A percentile compares a stretch with the other conserved stretches of the same genome.
Conservation (phyloP, 2,888 invertebrate species). For the Leptinotarsa rubiginosa region DNA sequence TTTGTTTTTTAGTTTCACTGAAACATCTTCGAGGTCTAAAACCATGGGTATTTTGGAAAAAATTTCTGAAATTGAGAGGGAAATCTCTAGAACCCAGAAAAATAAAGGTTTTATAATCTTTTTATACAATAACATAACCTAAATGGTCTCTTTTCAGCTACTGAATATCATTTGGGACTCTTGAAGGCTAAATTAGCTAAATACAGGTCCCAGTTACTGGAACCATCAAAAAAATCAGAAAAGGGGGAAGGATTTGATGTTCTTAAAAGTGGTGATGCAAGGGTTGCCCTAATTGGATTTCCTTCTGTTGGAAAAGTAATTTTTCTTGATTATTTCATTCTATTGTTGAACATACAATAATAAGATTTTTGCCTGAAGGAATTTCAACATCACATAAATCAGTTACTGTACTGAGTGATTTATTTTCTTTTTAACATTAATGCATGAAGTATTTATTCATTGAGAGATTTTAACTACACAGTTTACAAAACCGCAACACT, state of each 20-base stretch:
- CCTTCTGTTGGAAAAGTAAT: constrained; percentile 95
- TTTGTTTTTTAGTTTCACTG: not conserved
- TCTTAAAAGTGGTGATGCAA: constrained; percentile 97
- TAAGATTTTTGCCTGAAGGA: too few relatives aligned
- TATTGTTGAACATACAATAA: not conserved
- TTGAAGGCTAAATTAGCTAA: constrained; percentile 97
- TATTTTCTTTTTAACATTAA: too few relatives aligned
- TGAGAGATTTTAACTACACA: too few relatives aligned
- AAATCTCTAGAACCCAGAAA: constrained; percentile 98
- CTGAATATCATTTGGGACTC: constrained; percentile 98
- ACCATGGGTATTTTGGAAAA: constrained; percentile 99
- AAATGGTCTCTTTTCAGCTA: constrained; percentile 75
- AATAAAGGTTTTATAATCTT: constrained; percentile 85
- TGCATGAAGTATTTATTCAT: too few relatives aligned
- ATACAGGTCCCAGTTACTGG: constrained; percentile 92
- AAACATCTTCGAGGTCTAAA: not conserved
- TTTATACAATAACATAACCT: constrained; percentile 8
- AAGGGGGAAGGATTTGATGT: constrained; percentile 99
- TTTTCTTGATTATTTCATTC: constrained; percentile 27
- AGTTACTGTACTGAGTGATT: too few relatives aligned
- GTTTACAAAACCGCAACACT: too few relatives aligned
- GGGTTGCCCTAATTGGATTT: constrained; percentile 97
- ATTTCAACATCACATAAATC: too few relatives aligned
- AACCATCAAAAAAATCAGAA: constrained; percentile 93
- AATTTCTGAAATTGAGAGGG: constrained; percentile 98